Evolutionary conservation across 2,888 invertebrate genomes (phyloP).

Genomic region (Kuschelorhynchus macadamiae): DNA sequence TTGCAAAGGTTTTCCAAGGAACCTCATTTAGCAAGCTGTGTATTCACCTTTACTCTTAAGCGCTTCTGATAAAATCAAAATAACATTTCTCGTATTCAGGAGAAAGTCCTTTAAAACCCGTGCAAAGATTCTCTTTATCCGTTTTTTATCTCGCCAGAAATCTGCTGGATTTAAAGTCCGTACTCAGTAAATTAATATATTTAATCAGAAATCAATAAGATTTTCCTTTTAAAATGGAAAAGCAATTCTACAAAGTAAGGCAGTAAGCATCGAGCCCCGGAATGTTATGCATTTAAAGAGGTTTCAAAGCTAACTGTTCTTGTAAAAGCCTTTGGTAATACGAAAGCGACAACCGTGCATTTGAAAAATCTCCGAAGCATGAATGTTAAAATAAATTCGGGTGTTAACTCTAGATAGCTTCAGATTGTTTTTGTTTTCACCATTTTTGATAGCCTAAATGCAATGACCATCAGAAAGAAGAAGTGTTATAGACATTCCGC

Average conservation of each 20-base stretch:
- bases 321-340: conserved; percentile 61
- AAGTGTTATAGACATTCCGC: too few species aligned
- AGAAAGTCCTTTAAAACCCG: conserved; percentile 18
- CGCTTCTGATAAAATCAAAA: conserved; percentile 22
- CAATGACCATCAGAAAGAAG: too few species aligned
- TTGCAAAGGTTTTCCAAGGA: too few species aligned
- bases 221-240: conserved; percentile 56
- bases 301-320: conserved; percentile 66
- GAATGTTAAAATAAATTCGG: neutral
- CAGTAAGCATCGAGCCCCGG: conserved; percentile 60
- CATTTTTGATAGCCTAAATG: too few species aligned
- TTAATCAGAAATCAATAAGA: conserved; percentile 48
- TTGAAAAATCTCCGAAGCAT: neutral
- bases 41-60: neutral
- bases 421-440: too few species aligned
- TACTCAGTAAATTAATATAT: conserved; percentile 48
- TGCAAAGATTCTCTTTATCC: conserved; percentile 32
- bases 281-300: conserved; percentile 68
- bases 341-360: conserved; percentile 21
- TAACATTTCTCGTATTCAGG: conserved; percentile 11
- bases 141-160: conserved; percentile 36
- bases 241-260: conserved; percentile 63
- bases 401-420: neutral
- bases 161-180: conserved; percentile 40
- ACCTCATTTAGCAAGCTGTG: too few species aligned